Base-by-base conservation (phyloP, 2,888 invertebrate genomes). In the Pseudanteris insignis region DNA sequence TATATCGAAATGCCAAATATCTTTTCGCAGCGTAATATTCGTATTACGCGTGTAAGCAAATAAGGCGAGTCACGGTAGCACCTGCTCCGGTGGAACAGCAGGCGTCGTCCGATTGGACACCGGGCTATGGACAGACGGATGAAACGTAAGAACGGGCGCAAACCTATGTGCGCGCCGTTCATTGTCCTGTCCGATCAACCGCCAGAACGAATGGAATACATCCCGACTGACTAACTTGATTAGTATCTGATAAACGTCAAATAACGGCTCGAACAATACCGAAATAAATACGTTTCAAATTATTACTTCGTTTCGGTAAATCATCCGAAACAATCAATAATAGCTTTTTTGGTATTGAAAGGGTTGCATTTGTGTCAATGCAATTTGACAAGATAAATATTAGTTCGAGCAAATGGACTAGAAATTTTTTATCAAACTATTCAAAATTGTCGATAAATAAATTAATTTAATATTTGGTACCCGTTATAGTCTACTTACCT, bases 11-110 rank as follows among this genome's bases (percentile, higher is more conserved):
- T n/a, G n/a, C n/a, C n/a, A n/a, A n/a, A n/a, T n/a, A n/a, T n/a
- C 7, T 46, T n/a, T n/a, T n/a, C n/a, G n/a, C n/a, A n/a, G 61
- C 67, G 62, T 69, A 70, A 70, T 71, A 50, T 50, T 34, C 61
- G 48, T 54, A 50, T 36, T 41, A 46, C 40, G 62, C 34, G 43
- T 70, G 66, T 63, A 69, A 67, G 63, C 65, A 59, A 63, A 65
- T 67, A 70, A 69, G 69, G 69, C 74, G 68, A 75, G 75, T 75
- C 72, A 71, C 66, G 69, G 65, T 67, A 67, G 72, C 76, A 77
- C 76, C 77, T 77, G 77, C 73, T 68, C 50, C 33, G 58, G 60
- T 59, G 55, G 61, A 68, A 68, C 69, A 69, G 68, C 70, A 69
- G 69, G 67, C 72, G 64, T 58, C 63, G 63, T 66, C 55, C 57